Evolutionary conservation across 2,797 vertebrate genomes (phyloP).

Genomic region (Chelidonichthys spinosus): DNA sequence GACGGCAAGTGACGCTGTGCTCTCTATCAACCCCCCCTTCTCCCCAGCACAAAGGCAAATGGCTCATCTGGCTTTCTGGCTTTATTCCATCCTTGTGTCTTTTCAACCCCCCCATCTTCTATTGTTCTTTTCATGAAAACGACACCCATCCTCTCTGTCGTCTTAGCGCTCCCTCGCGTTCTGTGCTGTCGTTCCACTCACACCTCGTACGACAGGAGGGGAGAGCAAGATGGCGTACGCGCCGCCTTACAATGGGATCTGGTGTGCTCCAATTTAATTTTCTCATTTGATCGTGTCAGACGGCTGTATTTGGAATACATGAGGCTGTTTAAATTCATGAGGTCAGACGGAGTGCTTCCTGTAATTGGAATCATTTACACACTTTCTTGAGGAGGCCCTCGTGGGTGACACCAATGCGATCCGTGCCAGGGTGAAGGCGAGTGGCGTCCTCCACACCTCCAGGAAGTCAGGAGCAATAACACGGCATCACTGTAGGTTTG

Average conservation of each 20-base stretch:
- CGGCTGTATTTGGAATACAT: constrained; percentile 72
- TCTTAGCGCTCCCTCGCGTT: background rate
- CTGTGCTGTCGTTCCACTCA: constrained; percentile 27
- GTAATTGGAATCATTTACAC: constrained; percentile 73
- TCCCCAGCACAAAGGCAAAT: constrained; percentile 54
- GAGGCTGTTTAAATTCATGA: constrained; percentile 82
- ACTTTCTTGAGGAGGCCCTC: constrained; percentile 48
- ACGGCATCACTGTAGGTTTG: background rate
- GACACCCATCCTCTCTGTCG: constrained; percentile 26
- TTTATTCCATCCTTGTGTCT: constrained; percentile 48
- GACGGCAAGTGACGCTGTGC: constrained; percentile 11
- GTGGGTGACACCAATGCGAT: constrained; percentile 30
- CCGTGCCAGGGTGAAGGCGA: constrained; percentile 4
- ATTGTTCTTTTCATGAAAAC: constrained; percentile 54
- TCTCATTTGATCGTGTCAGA: constrained; percentile 68
- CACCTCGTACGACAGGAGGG: constrained; percentile 29
- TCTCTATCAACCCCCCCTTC: constrained; percentile 16
- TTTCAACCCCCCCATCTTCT: constrained; percentile 44
- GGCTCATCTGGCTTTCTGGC: constrained; percentile 46
- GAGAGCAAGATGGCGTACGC: constrained; percentile 25
- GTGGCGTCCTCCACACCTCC: too few relatives aligned
- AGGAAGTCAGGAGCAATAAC: background rate
- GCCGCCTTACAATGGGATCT: constrained; percentile 28
- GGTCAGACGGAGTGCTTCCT: constrained; percentile 59
- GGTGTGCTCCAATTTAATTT: constrained; percentile 60